A percentile compares a stretch with the other conserved stretches of the same genome.
These are phyloP conservation scores for Tetrao urogallus DNA, from an alignment of 2,113 vertebrate genomes.

Conservation along the genomic window DNA sequence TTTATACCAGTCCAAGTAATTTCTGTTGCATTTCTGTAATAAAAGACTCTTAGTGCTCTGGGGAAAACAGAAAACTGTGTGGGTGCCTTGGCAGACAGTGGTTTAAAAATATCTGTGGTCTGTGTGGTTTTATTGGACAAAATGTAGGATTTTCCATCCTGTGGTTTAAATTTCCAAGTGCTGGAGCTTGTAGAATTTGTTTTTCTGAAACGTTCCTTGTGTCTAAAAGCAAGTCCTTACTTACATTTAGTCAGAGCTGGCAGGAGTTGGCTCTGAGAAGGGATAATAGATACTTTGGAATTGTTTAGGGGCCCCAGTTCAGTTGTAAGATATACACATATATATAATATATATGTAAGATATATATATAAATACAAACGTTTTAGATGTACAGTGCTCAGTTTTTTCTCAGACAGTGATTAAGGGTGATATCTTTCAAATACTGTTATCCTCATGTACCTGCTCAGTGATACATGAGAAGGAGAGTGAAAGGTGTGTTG, in stretches of 20 bases:
- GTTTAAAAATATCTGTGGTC: constrained; percentile 45
- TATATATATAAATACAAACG: background rate
- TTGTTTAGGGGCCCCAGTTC: background rate
- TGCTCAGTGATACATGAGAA: background rate
- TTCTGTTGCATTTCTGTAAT: background rate
- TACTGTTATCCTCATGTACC: background rate
- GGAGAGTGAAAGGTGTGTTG: fast-evolving
- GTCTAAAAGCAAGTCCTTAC: background rate
- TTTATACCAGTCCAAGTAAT: background rate
- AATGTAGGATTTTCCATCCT: constrained; percentile 35
- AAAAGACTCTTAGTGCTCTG: background rate
- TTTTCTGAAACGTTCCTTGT: constrained; percentile 47
- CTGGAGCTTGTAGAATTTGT: constrained; percentile 39
- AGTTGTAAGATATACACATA: background rate
- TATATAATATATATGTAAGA: background rate
- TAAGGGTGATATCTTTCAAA: background rate
- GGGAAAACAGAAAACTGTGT: background rate
- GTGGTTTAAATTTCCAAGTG: constrained; percentile 30
- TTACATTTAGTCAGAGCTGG: background rate
- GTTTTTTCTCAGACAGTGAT: background rate
- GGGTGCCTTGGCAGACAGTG: background rate
- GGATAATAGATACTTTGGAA: background rate
- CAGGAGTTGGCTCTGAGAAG: background rate
- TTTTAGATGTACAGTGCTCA: background rate
- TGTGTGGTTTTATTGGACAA: constrained; percentile 33